These are phyloP conservation scores for Pecten maximus DNA, from an alignment of 2,888 invertebrate genomes.

Conservation along the genomic window DNA sequence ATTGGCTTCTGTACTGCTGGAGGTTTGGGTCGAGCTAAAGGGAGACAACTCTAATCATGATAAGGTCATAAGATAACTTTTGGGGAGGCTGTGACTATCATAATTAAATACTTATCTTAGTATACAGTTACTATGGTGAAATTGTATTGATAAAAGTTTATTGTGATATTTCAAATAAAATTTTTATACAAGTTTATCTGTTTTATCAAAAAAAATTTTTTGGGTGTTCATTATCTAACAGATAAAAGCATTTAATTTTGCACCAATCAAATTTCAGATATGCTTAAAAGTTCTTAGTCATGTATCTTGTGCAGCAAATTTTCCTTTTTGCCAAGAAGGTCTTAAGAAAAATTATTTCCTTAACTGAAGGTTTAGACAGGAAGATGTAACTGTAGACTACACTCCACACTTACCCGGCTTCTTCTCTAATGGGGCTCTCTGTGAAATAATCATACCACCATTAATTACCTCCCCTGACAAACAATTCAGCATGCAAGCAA, in stretches of 20 bases:
- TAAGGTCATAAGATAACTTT: not conserved
- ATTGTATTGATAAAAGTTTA: not conserved
- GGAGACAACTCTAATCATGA: not conserved
- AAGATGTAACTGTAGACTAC: not conserved
- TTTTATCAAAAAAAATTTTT: too few relatives aligned
- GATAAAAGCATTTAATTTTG: too few relatives aligned
- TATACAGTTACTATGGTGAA: not conserved
- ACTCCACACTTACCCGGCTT: not conserved
- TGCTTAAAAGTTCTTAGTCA: too few relatives aligned
- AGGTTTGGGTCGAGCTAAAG: not conserved
- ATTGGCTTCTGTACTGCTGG: not conserved
- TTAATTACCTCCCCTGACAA: not conserved
- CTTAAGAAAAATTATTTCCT: too few relatives aligned
- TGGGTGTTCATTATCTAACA: too few relatives aligned
- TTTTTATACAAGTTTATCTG: too few relatives aligned
- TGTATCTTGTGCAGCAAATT: too few relatives aligned
- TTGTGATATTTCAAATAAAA: slow-evolving; percentile 7
- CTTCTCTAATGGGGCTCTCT: not conserved
- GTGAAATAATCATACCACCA: not conserved
- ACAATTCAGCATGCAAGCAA: not conserved
- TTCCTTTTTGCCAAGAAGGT: too few relatives aligned
- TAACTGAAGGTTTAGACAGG: too few relatives aligned
- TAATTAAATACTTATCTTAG: not conserved
- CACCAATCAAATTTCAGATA: too few relatives aligned
- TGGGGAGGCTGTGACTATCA: not conserved